phyloP scores from a whole-genome alignment of 2,888 invertebrate species.

The Leptinotarsa rubiginosa region DNA sequence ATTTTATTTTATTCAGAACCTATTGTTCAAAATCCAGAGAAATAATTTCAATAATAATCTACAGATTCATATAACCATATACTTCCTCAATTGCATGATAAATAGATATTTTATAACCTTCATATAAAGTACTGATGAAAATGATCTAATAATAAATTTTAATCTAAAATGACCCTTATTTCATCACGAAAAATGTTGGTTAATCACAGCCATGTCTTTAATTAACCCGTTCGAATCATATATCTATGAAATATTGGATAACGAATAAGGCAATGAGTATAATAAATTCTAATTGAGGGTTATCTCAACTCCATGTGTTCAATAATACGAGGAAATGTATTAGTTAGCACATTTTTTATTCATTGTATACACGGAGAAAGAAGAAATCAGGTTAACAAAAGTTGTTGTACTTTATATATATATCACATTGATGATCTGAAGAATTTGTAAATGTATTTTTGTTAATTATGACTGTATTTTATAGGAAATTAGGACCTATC shows the following conservation, averaged over 20 bases:
- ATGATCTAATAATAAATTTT: slow-evolving; percentile 13
- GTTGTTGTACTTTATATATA: background rate
- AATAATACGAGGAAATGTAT: slow-evolving; percentile 22
- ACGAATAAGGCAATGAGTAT: slow-evolving; percentile 17
- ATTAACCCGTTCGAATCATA: slow-evolving; percentile 18
- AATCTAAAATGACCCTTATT: slow-evolving; percentile 17
- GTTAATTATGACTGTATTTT: too few relatives aligned
- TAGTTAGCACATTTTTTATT: slow-evolving; percentile 14
- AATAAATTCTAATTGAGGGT: slow-evolving; percentile 22
- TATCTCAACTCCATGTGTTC: slow-evolving; percentile 2
- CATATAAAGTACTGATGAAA: background rate
- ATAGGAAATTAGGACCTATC: too few relatives aligned
- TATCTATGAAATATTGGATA: slow-evolving; percentile 25
- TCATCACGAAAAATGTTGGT: slow-evolving; percentile 22
- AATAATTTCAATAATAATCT: background rate
- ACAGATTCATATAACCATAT: slow-evolving; percentile 3
- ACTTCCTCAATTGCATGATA: background rate
- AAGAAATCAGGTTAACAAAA: background rate
- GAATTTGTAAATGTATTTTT: too few relatives aligned
- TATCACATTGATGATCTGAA: too few relatives aligned
- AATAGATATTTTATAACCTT: slow-evolving; percentile 17
- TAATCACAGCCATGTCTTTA: slow-evolving; percentile 12
- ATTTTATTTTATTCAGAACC: too few relatives aligned
- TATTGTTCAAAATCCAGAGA: too few relatives aligned
- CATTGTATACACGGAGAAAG: background rate